Evolutionary conservation across 2,888 invertebrate genomes (phyloP), one percentile per base, ranked within the genome.

Genomic region (Anoplius nigerrimus): DNA sequence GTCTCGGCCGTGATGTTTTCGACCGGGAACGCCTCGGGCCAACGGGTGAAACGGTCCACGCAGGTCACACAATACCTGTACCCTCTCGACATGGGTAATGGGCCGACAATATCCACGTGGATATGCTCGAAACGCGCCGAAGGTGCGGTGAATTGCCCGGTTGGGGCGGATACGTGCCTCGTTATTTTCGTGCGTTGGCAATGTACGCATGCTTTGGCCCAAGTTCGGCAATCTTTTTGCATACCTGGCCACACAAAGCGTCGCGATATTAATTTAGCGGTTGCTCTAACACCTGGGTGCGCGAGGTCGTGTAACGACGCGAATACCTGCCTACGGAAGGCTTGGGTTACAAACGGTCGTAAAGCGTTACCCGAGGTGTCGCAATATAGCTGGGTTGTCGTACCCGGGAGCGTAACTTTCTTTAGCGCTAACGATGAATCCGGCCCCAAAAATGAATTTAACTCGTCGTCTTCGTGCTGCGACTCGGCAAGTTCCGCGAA

Each of bases 201-300:
- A 3, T 66, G 55, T 4, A 76, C n/a, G 69, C 87, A 87, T 13
- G 69, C 54, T 18, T 73, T 72, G 0, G 82, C 71, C 87, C 85
- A 87, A 0, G 68, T 51, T 3, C 77, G 55, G 52, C 79, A 81
- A 55, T 89, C 85, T 15, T 69, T 74, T 0, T 78, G 73, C 0
- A 88, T 75, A 2, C 73, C 72, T 0, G 85, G 86, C 87, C 87
- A 87, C 0, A 88, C 81, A 56, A 77, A 88, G 0, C 85, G 72
- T 22, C 82, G 53, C 0, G 82, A 57, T 0, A 88, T 76, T 1
- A 87, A 21, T 16, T 75, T 76, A 0, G 54, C 45, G 0, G 81
- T 80, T 0, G 73, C 70, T 8, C 69, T 68, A 0, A 68, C 62
- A 2, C 77, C 76, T 24, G 74, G 72, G 64, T 77, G 81, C n/a